Conservation (phyloP, 2,797 vertebrate genomes). For the Phrynocephalus vlangalii region DNA sequence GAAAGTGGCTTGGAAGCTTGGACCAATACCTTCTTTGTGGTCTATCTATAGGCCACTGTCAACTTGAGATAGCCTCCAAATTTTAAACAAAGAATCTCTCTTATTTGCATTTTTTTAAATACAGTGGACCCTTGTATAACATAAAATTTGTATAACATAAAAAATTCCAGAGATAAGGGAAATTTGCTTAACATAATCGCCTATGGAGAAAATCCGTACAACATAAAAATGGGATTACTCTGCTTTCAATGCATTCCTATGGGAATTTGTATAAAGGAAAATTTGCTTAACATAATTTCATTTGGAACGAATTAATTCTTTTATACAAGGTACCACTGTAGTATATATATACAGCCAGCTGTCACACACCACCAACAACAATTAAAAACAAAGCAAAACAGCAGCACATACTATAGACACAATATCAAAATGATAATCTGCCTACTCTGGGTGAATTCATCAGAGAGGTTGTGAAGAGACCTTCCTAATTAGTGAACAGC, state of each 20-base stretch:
- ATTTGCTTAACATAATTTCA: too few relatives aligned
- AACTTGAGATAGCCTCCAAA: background rate
- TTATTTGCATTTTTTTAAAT: conserved; percentile 7
- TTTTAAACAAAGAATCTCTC: conserved; percentile 2
- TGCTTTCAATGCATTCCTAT: too few relatives aligned
- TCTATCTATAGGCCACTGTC: conserved; percentile 10
- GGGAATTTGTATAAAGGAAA: too few relatives aligned
- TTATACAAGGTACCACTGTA: too few relatives aligned
- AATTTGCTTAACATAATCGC: too few relatives aligned
- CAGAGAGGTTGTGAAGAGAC: background rate
- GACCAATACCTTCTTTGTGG: conserved; percentile 28
- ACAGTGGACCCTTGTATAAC: too few relatives aligned
- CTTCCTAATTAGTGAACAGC: background rate
- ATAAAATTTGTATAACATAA: too few relatives aligned
- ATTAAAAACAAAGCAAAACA: background rate
- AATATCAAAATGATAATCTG: background rate
- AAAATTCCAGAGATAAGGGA: too few relatives aligned
- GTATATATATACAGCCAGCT: background rate
- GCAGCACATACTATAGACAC: background rate
- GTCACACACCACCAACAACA: background rate
- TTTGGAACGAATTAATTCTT: too few relatives aligned
- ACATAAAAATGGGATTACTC: too few relatives aligned
- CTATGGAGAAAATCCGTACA: too few relatives aligned
- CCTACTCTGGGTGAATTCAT: background rate
- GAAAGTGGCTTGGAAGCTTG: background rate